Evolutionary conservation across 2,113 vertebrate genomes (phyloP).

Genomic region (Hyperopisus bebe): DNA sequence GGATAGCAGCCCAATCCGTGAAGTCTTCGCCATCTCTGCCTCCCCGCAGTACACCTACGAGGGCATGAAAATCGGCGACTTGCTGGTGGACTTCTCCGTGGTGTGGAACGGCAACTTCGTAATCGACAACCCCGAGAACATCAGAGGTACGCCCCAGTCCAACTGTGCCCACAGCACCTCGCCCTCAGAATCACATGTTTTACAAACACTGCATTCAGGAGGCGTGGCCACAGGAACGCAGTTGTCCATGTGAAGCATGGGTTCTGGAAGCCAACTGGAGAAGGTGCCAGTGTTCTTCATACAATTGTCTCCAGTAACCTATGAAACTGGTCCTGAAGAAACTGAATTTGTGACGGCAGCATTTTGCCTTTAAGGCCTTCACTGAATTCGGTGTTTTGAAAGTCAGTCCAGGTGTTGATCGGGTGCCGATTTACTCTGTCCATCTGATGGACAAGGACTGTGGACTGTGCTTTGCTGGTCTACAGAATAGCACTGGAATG

Average conservation of each 20-base stretch:
- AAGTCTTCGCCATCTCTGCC: constrained; percentile 20
- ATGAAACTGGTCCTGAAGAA: neutral
- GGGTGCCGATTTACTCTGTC: neutral
- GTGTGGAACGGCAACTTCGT: constrained; percentile 96
- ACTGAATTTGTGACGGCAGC: neutral
- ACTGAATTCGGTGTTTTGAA: neutral
- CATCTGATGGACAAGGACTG: neutral
- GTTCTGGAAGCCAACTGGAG: neutral
- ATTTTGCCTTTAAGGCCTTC: neutral
- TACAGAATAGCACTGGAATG: neutral
- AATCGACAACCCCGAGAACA: constrained; percentile 89
- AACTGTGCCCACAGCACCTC: neutral
- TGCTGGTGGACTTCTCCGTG: constrained; percentile 86
- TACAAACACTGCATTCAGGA: neutral
- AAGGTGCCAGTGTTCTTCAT: neutral
- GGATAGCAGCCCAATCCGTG: neutral
- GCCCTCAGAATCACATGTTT: neutral
- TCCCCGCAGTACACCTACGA: constrained; percentile 83
- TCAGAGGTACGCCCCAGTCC: constrained; percentile 73
- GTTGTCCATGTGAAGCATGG: neutral
- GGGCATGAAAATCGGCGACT: constrained; percentile 84
- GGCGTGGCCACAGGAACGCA: neutral
- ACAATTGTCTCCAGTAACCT: neutral
- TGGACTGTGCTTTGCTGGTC: neutral
- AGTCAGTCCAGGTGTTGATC: neutral